A percentile compares a stretch with the other conserved stretches of the same genome.
Evolutionary conservation across 2,113 vertebrate genomes (phyloP).

Genomic region (Spermophilus dauricus): DNA sequence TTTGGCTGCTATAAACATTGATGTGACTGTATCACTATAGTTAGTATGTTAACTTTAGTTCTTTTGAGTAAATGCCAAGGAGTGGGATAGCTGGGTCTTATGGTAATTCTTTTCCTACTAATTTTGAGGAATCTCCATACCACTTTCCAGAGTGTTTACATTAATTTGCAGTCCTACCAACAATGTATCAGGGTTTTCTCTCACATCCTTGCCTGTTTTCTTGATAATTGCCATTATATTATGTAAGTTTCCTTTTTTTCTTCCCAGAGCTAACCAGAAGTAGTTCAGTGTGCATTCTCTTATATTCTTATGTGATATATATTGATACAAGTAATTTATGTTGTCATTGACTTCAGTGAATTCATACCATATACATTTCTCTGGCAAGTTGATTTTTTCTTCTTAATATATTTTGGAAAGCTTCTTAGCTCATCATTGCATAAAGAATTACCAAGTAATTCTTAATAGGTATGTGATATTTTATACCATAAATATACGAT

Average conservation of each 20-base stretch:
- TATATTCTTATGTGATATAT: not conserved
- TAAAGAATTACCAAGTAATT: not conserved
- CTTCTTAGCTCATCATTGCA: not conserved
- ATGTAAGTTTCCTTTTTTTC: not conserved
- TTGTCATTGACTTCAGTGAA: not conserved
- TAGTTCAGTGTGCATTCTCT: not conserved
- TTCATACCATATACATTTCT: not conserved
- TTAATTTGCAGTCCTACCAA: too few species aligned
- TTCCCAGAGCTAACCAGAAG: not conserved
- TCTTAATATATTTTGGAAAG: not conserved
- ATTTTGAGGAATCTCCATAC: too few species aligned
- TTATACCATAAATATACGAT: not conserved
- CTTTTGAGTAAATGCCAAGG: too few species aligned
- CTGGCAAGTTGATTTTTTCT: not conserved
- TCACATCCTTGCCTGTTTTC: too few species aligned
- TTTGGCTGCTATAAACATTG: too few species aligned
- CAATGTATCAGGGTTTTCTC: too few species aligned
- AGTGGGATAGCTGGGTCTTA: too few species aligned
- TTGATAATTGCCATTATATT: too few species aligned
- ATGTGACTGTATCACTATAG: too few species aligned
- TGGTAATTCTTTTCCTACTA: too few species aligned
- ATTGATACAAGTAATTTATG: not conserved
- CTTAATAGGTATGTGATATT: not conserved
- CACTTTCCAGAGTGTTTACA: too few species aligned
- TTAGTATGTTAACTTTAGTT: too few species aligned